Evolutionary conservation across 1,140 invertebrate species (phyloP).

Genomic region (Nebria ingens): DNA sequence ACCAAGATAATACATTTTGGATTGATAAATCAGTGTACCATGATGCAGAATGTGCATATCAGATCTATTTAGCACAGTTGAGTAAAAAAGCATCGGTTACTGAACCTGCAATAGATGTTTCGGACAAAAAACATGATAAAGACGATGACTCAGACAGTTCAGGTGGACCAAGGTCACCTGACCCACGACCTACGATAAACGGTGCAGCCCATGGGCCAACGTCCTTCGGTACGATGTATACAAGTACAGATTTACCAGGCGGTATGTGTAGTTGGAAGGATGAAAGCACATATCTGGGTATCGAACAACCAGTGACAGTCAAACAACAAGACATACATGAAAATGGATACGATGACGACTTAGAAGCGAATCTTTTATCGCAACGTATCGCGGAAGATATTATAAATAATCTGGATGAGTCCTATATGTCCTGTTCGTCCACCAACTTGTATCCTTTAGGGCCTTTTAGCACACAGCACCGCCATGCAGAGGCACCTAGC

Average conservation of each 20-base stretch:
- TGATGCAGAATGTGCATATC: slow-evolving; percentile 50
- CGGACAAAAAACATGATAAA: slow-evolving; percentile 38
- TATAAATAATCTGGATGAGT: slow-evolving; percentile 20
- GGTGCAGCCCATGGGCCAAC: slow-evolving; percentile 20
- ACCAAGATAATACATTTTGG: slow-evolving; percentile 48
- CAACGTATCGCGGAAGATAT: slow-evolving; percentile 26
- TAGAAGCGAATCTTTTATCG: slow-evolving; percentile 19
- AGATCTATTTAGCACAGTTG: slow-evolving; percentile 34
- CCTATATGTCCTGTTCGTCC: slow-evolving; percentile 20
- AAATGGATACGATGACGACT: slow-evolving; percentile 14
- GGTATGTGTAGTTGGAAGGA: slow-evolving; percentile 74
- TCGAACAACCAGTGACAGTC: slow-evolving; percentile 33
- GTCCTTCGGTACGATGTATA: slow-evolving; percentile 48
- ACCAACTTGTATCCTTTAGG: slow-evolving; percentile 3
- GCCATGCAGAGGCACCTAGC: background rate
- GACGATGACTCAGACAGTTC: slow-evolving; percentile 48
- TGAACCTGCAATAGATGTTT: slow-evolving; percentile 21
- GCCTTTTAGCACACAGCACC: slow-evolving; percentile 10
- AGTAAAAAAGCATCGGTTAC: slow-evolving; percentile 30
- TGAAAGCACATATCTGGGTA: slow-evolving; percentile 65
- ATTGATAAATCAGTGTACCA: slow-evolving; percentile 46
- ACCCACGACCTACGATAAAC: slow-evolving; percentile 27
- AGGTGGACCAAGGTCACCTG: slow-evolving; percentile 43
- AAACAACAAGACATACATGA: background rate
- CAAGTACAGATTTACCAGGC: slow-evolving; percentile 61